A percentile compares a stretch with the other conserved stretches of the same genome.
phyloP scores from a whole-genome alignment of 2,113 vertebrate genomes.

The Rhodinocichla rosea region DNA sequence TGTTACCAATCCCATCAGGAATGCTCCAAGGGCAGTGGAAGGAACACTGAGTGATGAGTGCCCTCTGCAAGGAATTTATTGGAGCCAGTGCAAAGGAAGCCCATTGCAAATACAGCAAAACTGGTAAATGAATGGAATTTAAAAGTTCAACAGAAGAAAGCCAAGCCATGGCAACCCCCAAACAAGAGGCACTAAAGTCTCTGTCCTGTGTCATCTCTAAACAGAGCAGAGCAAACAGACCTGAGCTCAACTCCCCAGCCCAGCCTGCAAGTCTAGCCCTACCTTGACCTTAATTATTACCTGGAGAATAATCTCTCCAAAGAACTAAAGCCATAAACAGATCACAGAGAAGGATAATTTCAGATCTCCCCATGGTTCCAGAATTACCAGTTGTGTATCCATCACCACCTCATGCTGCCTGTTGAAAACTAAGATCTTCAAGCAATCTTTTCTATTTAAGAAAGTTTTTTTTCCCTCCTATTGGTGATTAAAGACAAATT shows the following conservation, averaged over 20 bases:
- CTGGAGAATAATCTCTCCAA: constrained; percentile 15
- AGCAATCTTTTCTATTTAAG: not conserved
- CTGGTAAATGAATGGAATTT: not conserved
- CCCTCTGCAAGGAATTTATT: not conserved
- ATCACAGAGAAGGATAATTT: not conserved
- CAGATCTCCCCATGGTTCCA: not conserved
- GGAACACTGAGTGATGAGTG: not conserved
- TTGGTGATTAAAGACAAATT: not conserved
- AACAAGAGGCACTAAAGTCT: not conserved
- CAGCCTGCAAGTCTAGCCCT: not conserved
- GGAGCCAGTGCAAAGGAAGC: not conserved
- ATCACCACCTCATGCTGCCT: not conserved
- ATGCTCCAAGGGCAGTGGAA: not conserved
- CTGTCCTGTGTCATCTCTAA: not conserved
- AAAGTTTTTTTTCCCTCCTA: not conserved
- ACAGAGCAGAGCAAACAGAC: not conserved
- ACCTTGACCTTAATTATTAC: constrained; percentile 48
- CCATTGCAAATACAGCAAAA: not conserved
- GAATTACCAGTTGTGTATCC: not conserved
- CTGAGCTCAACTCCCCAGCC: not conserved
- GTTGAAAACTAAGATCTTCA: not conserved
- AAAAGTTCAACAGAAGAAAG: not conserved
- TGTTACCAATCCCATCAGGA: not conserved
- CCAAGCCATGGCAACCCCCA: not conserved
- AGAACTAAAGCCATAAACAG: not conserved